Evolutionary conservation across 2,113 vertebrate genomes (phyloP).

Genomic region (Uropsilus gracilis): DNA sequence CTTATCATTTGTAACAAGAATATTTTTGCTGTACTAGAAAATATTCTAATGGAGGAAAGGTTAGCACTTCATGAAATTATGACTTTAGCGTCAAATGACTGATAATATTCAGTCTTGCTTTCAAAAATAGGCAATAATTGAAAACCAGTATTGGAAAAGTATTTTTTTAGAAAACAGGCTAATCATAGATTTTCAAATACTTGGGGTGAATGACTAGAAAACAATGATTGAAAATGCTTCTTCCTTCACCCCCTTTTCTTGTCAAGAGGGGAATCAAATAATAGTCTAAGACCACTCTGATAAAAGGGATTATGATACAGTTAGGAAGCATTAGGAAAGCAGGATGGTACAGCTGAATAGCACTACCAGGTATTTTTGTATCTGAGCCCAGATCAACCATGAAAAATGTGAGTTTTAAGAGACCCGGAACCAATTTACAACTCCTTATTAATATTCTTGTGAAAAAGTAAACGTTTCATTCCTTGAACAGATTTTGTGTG

Average conservation of each 20-base stretch:
- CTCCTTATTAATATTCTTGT: background rate
- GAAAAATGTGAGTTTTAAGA: slow-evolving; percentile 13
- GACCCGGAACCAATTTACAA: background rate
- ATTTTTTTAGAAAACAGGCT: background rate
- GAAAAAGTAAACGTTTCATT: background rate
- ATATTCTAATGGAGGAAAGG: background rate
- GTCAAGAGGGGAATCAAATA: slow-evolving; percentile 14
- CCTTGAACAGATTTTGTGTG: slow-evolving; percentile 10
- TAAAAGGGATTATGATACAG: background rate
- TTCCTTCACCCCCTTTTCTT: background rate
- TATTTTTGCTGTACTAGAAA: slow-evolving; percentile 56
- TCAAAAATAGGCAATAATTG: slow-evolving; percentile 46
- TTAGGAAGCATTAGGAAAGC: background rate
- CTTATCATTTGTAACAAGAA: slow-evolving; percentile 24
- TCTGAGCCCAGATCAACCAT: background rate
- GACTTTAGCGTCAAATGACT: slow-evolving; percentile 22
- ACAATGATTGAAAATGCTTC: background rate
- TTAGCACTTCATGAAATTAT: slow-evolving; percentile 36
- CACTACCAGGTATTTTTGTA: background rate
- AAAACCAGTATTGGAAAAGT: slow-evolving; percentile 20
- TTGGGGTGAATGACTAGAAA: background rate
- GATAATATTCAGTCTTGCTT: slow-evolving; percentile 32
- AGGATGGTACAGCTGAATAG: background rate
- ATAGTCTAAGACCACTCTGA: background rate
- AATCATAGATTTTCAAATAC: background rate